Conservation (phyloP, 2,113 vertebrate species). For the Toxostoma redivivum region DNA sequence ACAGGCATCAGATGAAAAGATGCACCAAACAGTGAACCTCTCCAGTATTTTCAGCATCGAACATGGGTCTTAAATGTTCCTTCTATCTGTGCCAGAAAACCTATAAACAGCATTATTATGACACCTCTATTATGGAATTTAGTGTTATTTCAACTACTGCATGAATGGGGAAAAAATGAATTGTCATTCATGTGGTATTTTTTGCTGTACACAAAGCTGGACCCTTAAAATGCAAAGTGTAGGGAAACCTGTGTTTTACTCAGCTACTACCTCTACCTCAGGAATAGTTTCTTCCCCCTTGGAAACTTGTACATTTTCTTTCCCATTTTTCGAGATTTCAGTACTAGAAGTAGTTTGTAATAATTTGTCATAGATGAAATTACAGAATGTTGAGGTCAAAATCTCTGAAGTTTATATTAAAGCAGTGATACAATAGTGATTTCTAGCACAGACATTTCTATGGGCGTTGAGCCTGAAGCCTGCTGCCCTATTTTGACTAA, state of each 20-base stretch:
- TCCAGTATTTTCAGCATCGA: neutral
- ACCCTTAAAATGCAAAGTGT: neutral
- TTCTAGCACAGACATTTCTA: neutral
- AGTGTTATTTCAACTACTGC: neutral
- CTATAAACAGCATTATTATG: neutral
- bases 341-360: neutral
- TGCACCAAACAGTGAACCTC: neutral
- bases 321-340: neutral
- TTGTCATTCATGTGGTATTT: neutral
- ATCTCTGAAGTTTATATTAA: neutral
- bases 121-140: neutral
- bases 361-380: neutral
- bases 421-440: neutral
- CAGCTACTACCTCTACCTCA: neutral
- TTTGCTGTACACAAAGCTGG: neutral
- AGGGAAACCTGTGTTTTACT: neutral
- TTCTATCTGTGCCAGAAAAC: neutral
- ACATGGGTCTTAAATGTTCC: fast-evolving
- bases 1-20: neutral
- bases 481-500: neutral
- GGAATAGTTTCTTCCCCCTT: neutral
- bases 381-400: neutral
- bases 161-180: neutral
- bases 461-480: neutral
- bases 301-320: neutral